These are phyloP conservation scores for Calonectris borealis DNA, from an alignment of 2,113 vertebrate genomes.

Conservation along the genomic window DNA sequence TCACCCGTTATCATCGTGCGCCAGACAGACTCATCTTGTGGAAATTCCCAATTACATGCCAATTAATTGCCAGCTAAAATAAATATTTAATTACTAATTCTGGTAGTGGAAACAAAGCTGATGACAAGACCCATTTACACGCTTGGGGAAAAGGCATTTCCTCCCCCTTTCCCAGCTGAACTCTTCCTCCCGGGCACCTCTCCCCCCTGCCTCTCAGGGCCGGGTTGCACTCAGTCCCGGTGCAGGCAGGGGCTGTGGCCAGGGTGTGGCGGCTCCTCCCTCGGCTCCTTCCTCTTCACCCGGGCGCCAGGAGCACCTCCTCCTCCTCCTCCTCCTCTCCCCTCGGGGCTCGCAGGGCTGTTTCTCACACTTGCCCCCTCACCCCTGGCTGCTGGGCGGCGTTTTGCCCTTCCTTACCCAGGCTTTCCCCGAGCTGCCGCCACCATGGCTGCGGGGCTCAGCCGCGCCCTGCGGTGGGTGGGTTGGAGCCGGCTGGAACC, in stretches of 20 bases:
- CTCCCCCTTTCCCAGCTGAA: neutral
- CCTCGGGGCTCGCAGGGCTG: fast-evolving
- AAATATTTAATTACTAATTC: neutral
- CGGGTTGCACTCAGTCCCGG: fast-evolving
- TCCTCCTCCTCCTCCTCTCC: no score
- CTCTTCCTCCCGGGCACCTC: neutral
- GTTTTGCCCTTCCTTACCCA: neutral
- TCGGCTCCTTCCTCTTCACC: neutral
- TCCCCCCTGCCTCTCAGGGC: neutral
- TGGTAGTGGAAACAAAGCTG: neutral
- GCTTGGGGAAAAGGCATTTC: neutral
- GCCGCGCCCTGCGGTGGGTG: no score
- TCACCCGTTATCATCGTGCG: no score
- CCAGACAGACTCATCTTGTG: neutral
- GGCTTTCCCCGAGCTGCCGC: fast-evolving
- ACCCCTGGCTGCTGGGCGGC: no score
- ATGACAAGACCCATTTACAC: neutral
- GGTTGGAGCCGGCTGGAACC: no score
- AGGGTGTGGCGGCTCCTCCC: neutral
- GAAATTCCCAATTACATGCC: neutral
- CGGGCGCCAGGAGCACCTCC: neutral
- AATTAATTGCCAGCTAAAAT: neutral
- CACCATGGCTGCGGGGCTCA: neutral
- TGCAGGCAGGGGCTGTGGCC: no score
- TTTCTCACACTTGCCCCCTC: neutral